phyloP scores from a whole-genome alignment of 2,797 vertebrate genomes.

The Choloepus didactylus region DNA sequence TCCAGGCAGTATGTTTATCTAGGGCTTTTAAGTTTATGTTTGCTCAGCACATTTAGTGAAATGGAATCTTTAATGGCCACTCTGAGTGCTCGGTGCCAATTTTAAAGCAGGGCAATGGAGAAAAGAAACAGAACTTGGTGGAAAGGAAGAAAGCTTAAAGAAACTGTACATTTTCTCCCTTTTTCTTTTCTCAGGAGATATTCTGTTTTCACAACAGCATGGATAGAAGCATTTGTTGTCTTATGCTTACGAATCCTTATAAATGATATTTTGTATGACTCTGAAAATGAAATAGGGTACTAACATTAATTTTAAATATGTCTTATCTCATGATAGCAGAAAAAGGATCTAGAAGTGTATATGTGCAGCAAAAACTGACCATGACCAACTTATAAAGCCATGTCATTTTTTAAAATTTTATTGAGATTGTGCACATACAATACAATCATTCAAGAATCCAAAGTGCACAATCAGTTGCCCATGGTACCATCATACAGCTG shows the following conservation, averaged over 20 bases:
- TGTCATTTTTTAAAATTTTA: not conserved
- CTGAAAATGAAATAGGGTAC: not conserved
- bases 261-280: not conserved
- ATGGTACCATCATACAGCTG: no score
- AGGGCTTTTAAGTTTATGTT: conserved; percentile 12
- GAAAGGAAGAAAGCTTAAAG: not conserved
- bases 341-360: not conserved
- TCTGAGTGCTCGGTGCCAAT: not conserved
- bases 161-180: not conserved
- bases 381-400: not conserved
- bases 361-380: not conserved
- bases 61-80: conserved; percentile 43
- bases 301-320: conserved; percentile 54
- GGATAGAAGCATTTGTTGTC: not conserved
- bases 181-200: not conserved
- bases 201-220: not conserved
- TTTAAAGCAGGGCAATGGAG: not conserved
- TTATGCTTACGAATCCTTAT: not conserved
- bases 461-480: no score
- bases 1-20: not conserved
- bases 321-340: not conserved
- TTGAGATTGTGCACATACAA: no score
- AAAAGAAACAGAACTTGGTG: not conserved
- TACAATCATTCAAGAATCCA: no score
- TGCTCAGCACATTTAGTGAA: not conserved